Evolutionary conservation across 2,797 vertebrate genomes (phyloP).

Genomic region (Danio aesculapii): DNA sequence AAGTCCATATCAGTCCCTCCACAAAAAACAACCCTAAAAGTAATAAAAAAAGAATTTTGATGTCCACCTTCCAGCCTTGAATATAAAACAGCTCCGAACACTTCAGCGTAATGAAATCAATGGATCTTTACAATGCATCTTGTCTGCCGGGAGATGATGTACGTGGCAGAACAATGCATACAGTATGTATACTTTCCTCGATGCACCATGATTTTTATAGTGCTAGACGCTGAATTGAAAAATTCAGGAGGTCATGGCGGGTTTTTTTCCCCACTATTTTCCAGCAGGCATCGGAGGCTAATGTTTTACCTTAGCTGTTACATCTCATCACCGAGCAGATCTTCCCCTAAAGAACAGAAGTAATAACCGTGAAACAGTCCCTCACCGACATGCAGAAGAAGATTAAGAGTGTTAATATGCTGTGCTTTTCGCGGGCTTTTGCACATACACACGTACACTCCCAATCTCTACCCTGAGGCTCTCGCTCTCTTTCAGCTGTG

Average conservation of each 20-base stretch:
- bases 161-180: conserved; percentile 38
- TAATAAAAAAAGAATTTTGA: conserved; percentile 51
- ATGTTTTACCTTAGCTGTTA: conserved; percentile 65
- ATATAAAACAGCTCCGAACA: conserved; percentile 42
- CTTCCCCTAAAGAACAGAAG: conserved; percentile 65
- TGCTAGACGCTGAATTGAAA: conserved; percentile 27
- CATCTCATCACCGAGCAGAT: conserved; percentile 61
- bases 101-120: conserved; percentile 50
- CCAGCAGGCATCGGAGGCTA: conserved; percentile 58
- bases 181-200: conserved; percentile 44
- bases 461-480: conserved; percentile 52
- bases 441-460: conserved; percentile 53
- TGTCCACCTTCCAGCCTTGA: conserved; percentile 57
- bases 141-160: conserved; percentile 51
- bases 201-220: conserved; percentile 47
- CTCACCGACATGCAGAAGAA: conserved; percentile 63
- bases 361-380: conserved; percentile 67
- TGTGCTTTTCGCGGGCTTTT: conserved; percentile 58
- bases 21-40: conserved; percentile 47
- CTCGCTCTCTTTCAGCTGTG: conserved; percentile 61
- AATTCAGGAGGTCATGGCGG: conserved; percentile 42
- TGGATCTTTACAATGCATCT: conserved; percentile 55
- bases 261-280: conserved; percentile 32
- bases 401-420: conserved; percentile 69
- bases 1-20: conserved; percentile 36